Conservation (phyloP, 1,140 invertebrate species). For the Venturia canescens region DNA sequence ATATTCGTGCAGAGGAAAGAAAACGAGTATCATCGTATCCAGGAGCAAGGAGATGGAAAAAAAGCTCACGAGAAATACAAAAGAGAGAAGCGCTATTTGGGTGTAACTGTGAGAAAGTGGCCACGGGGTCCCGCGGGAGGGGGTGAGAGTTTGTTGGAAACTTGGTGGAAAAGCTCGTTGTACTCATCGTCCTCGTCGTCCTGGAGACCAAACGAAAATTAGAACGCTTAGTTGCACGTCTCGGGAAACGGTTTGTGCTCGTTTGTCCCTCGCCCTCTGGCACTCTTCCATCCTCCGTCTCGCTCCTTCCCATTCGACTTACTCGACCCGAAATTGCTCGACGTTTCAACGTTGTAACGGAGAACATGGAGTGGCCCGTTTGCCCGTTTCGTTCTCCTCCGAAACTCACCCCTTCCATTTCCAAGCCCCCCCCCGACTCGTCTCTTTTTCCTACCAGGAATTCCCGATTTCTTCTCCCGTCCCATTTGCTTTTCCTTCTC, state of each 20-base stretch:
- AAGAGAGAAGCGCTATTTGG: background rate
- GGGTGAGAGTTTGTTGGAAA: background rate
- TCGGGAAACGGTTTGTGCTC: conserved; percentile 41
- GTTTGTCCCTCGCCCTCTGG: conserved; percentile 41
- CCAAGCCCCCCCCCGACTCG: background rate
- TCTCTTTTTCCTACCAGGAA: conserved; percentile 48
- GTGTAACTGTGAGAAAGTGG: background rate
- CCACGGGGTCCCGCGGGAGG: background rate
- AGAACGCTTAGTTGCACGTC: conserved; percentile 46
- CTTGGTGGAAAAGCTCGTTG: background rate
- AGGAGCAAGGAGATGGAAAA: background rate
- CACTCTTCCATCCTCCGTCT: background rate
- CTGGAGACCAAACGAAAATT: conserved; percentile 40
- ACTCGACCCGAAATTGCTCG: conserved; percentile 50
- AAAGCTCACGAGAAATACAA: background rate
- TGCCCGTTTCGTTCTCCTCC: background rate
- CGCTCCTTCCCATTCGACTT: conserved; percentile 1
- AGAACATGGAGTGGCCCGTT: conserved; percentile 46
- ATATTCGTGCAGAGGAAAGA: too few relatives aligned
- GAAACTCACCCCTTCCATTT: background rate
- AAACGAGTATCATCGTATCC: too few relatives aligned
- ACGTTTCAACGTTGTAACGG: conserved; percentile 50
- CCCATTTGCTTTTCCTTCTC: conserved; percentile 54
- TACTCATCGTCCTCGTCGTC: conserved; percentile 15
- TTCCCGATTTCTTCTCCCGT: conserved; percentile 51